Evolutionary conservation across 2,888 invertebrate species (phyloP).

Genomic region (Archaeoteleia sp.): DNA sequence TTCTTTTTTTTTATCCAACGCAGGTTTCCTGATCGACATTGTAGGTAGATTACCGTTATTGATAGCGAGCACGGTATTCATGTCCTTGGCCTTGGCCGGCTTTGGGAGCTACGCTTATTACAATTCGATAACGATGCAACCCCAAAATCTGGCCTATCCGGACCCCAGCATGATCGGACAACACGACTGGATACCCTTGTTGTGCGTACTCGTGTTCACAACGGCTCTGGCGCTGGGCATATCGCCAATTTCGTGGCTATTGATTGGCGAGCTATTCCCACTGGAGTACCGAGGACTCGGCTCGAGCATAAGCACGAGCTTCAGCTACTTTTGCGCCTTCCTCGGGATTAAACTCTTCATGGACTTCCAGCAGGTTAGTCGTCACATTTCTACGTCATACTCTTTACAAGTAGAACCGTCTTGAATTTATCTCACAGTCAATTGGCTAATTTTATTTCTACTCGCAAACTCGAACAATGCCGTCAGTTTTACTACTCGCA

Average conservation of each 20-base stretch:
- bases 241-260: conserved; percentile 90
- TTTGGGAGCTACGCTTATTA: conserved; percentile 91
- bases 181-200: conserved; percentile 88
- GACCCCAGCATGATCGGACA: conserved; percentile 76
- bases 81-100: conserved; percentile 90
- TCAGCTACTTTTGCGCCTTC: conserved; percentile 91
- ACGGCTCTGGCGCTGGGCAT: conserved; percentile 91
- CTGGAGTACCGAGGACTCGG: conserved; percentile 90
- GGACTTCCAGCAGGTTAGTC: conserved; percentile 80
- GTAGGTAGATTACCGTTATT: conserved; percentile 89
- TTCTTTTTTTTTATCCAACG: conserved; percentile 14
- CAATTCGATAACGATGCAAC: conserved; percentile 75
- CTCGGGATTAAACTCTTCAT: conserved; percentile 91
- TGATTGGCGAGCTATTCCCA: conserved; percentile 89
- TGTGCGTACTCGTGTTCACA: conserved; percentile 89
- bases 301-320: conserved; percentile 89
- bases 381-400: conserved; percentile 19
- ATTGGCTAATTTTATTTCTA: background rate
- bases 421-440: conserved; percentile 4
- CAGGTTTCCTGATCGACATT: conserved; percentile 86
- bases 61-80: conserved; percentile 88
- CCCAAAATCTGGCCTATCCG: conserved; percentile 63
- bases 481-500: background rate
- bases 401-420: conserved; percentile 12
- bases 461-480: background rate